A percentile compares a stretch with the other conserved stretches of the same genome.
phyloP scores from a whole-genome alignment of 2,888 invertebrate genomes.

The Volucella inflata region DNA sequence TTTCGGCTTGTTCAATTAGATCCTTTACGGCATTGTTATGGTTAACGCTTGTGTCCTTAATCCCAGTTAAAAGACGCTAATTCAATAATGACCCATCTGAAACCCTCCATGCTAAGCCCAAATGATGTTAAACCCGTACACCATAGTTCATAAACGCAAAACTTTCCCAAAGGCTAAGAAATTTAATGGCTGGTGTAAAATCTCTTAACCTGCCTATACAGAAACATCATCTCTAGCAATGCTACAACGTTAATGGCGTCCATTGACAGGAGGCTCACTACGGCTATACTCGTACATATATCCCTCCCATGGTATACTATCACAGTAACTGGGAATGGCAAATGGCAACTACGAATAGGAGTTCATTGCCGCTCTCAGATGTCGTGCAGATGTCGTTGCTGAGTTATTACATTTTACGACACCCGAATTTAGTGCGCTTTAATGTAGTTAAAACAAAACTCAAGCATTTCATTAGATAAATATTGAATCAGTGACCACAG shows the following conservation, averaged over 20 bases:
- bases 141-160: conserved; percentile 38
- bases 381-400: conserved; percentile 27
- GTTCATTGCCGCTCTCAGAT: conserved; percentile 13
- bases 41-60: conserved; percentile 33
- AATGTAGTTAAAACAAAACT: conserved; percentile 53
- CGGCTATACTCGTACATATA: neutral
- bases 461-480: conserved; percentile 42
- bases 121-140: neutral
- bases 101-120: neutral
- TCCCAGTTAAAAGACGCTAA: conserved; percentile 36
- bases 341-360: neutral
- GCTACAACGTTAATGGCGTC: conserved; percentile 35
- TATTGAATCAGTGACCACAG: conserved; percentile 36
- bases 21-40: conserved; percentile 34
- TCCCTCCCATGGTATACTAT: too few species aligned
- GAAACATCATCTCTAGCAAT: conserved; percentile 12
- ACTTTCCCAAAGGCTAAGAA: conserved; percentile 27
- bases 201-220: conserved; percentile 19
- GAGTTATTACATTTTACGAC: conserved; percentile 48
- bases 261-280: conserved; percentile 23
- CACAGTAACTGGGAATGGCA: too few species aligned
- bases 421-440: conserved; percentile 48
- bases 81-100: conserved; percentile 32
- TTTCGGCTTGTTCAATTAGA: conserved; percentile 53
- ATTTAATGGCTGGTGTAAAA: conserved; percentile 42